Evolutionary conservation across 2,888 invertebrate genomes (phyloP).

Genomic region (Limenitis camilla): DNA sequence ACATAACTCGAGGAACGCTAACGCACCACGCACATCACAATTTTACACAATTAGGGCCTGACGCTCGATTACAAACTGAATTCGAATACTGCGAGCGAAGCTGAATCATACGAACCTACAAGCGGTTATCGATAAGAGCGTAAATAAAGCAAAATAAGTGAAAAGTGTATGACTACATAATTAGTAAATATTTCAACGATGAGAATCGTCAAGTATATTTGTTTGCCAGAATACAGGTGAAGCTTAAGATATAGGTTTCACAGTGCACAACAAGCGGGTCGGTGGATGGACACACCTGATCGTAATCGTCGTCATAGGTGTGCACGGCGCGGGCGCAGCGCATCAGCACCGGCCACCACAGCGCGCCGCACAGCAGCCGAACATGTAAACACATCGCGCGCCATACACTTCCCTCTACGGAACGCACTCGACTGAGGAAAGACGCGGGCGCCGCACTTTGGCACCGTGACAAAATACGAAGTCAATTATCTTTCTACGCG

Average conservation of each 20-base stretch:
- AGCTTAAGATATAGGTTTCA: slow-evolving; percentile 51
- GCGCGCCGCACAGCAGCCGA: slow-evolving; percentile 69
- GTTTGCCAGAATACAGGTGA: slow-evolving; percentile 54
- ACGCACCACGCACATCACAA: slow-evolving; percentile 61
- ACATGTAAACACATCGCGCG: slow-evolving; percentile 71
- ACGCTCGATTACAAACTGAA: slow-evolving; percentile 41
- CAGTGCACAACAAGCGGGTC: slow-evolving; percentile 54
- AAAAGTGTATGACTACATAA: slow-evolving; percentile 49
- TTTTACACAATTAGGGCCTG: slow-evolving; percentile 35
- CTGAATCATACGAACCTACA: slow-evolving; percentile 54
- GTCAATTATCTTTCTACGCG: slow-evolving; percentile 56
- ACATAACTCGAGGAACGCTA: slow-evolving; percentile 64
- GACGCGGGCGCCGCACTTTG: slow-evolving; percentile 62
- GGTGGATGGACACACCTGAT: slow-evolving; percentile 60
- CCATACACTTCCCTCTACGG: slow-evolving; percentile 71
- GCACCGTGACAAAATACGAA: slow-evolving; percentile 64
- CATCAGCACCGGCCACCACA: slow-evolving; percentile 69
- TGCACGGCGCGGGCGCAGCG: slow-evolving; percentile 61
- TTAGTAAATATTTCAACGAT: slow-evolving; percentile 34
- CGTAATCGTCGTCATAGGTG: slow-evolving; percentile 67
- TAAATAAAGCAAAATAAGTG: slow-evolving; percentile 59
- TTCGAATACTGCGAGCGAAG: slow-evolving; percentile 40
- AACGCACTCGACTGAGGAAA: slow-evolving; percentile 68
- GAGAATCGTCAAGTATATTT: slow-evolving; percentile 32
- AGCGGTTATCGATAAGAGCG: slow-evolving; percentile 49